A percentile compares a stretch with the other conserved stretches of the same genome.
Conservation (phyloP, 2,113 vertebrate genomes). For the Poeciliopsis turrubarensis region DNA sequence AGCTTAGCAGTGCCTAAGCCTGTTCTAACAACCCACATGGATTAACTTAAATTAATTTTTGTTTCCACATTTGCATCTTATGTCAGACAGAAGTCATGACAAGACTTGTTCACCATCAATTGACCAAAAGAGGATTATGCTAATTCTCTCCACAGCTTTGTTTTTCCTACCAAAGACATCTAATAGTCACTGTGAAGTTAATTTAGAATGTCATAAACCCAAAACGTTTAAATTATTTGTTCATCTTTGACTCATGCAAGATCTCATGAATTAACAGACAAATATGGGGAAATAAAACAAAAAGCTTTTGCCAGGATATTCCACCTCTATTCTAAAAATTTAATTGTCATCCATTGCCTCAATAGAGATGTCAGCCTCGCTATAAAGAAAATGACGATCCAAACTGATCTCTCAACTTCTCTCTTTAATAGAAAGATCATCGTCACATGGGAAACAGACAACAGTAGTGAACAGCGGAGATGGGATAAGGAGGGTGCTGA, state of each 20-base stretch:
- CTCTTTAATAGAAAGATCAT: slow-evolving; percentile 82
- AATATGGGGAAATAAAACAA: not conserved
- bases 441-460: slow-evolving; percentile 71
- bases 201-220: slow-evolving; percentile 24
- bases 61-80: not conserved
- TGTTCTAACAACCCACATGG: not conserved
- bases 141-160: slow-evolving; percentile 21
- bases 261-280: not conserved
- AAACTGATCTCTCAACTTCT: slow-evolving; percentile 80
- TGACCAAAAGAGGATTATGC: not conserved
- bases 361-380: slow-evolving; percentile 77
- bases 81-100: slow-evolving; percentile 5
- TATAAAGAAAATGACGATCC: slow-evolving; percentile 52
- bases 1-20: not conserved
- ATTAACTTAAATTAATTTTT: not conserved
- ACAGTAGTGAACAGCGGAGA: slow-evolving; percentile 39
- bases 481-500: slow-evolving; percentile 70
- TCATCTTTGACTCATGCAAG: not conserved
- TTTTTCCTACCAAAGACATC: slow-evolving; percentile 13
- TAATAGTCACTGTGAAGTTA: slow-evolving; percentile 11
- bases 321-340: slow-evolving; percentile 43
- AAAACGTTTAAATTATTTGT: not conserved
- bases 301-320: slow-evolving; percentile 30
- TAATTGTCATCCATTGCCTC: slow-evolving; percentile 38
- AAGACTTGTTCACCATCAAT: not conserved